Base-by-base conservation (phyloP, 2,113 vertebrate genomes). In the Oostethus manadensis region DNA sequence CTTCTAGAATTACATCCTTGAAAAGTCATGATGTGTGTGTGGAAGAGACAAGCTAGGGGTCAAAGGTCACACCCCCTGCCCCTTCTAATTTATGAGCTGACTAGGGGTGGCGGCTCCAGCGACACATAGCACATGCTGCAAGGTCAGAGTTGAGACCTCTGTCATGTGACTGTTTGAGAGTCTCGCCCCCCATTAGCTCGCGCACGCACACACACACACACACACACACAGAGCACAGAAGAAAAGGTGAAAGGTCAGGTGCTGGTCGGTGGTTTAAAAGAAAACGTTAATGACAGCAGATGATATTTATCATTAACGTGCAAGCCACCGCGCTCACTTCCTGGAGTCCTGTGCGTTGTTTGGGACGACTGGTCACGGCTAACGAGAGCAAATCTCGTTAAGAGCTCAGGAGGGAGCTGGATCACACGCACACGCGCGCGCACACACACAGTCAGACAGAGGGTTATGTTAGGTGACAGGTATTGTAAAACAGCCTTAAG, bases 101-200 rank as follows among this genome's bases (percentile, higher is more conserved):
- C 48, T 42, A 44, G 5, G 23, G 18, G 35, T 1, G 4, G 44
- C 26, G 35, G 64, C 18, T 90, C 89, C 90, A 90, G 90, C 89
- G 93, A 90, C 88, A 82, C 86, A 80, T 86, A 85, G 86, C 93
- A 91, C 92, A 92, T 92, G 93, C 88, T 54, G 54, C 90, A 85
- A 89, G 93, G 93, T 93, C 93, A 90, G 84, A 89, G 92, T 93
- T 86, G 70, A 76, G 91, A 95, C 93, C 93, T 91, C 90, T 70
- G 89, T 92, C 91, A 91, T 92, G 88, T 80, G 92, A 88, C 90
- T 90, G 88, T 94, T 96, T 95, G 92, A 97, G 95, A 78, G 93
- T 88, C 55, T 10, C 90, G 91, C 91, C 92, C 91, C 92, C 53
- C 90, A 93, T 95, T 94, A 94, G 91, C 66, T 53, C 48, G 44